Percentiles rank a stretch among this genome's conserved stretches.
Conservation (phyloP, 2,888 invertebrate genomes). For the Ommatoiulus sabulosus region DNA sequence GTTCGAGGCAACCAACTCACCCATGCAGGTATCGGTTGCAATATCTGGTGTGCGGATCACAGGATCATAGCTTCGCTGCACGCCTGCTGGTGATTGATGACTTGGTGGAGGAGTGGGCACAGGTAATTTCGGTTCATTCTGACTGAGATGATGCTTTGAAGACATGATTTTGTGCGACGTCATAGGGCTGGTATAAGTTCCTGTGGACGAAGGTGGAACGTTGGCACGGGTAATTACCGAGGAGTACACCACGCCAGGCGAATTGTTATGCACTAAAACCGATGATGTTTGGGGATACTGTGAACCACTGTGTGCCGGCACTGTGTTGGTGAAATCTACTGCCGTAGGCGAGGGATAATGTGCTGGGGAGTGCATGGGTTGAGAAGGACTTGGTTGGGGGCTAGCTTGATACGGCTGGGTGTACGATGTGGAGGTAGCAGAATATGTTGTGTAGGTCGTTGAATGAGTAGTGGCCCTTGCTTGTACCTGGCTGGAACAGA, state of each 20-base stretch:
- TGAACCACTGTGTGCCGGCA: conserved; percentile 10
- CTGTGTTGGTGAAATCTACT: conserved; percentile 54
- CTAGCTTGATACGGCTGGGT: conserved; percentile 59
- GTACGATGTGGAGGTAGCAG: conserved; percentile 56
- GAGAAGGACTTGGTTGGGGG: conserved; percentile 58
- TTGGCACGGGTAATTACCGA: conserved; percentile 58
- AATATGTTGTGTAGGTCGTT: conserved; percentile 55
- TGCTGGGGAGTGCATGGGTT: conserved; percentile 52
- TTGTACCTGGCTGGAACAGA: conserved; percentile 56
- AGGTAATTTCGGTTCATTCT: conserved; percentile 49
- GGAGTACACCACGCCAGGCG: conserved; percentile 58
- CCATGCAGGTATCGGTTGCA: conserved; percentile 47
- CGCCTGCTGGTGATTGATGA: background rate
- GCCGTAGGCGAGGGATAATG: conserved; percentile 54
- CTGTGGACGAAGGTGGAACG: conserved; percentile 53
- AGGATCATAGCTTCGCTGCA: conserved; percentile 49
- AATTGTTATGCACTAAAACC: conserved; percentile 49
- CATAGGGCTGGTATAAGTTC: conserved; percentile 50
- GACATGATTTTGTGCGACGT: conserved; percentile 54
- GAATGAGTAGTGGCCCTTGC: conserved; percentile 50
- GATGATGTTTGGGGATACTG: conserved; percentile 49
- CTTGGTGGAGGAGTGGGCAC: conserved; percentile 53
- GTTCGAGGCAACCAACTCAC: conserved; percentile 53
- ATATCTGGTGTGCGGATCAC: conserved; percentile 50
- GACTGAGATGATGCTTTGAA: conserved; percentile 31